Percentiles rank a stretch among this genome's conserved stretches.
These are phyloP conservation scores for Ia io DNA, from an alignment of 2,113 vertebrate species.

Conservation along the genomic window DNA sequence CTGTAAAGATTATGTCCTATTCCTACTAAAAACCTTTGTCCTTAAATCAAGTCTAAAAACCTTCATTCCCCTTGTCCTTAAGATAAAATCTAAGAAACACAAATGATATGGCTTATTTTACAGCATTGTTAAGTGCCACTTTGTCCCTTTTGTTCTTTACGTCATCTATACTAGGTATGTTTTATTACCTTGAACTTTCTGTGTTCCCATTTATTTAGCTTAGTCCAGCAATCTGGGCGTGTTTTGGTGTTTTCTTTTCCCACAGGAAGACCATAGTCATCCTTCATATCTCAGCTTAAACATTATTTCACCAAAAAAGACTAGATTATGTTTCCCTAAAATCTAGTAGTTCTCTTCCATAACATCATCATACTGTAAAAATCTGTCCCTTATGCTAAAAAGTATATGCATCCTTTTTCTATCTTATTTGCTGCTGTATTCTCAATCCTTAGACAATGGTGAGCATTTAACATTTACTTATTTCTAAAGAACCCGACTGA, in stretches of 20 bases:
- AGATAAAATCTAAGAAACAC: not conserved
- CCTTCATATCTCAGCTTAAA: not conserved
- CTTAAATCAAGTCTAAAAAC: not conserved
- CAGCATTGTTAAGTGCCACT: not conserved
- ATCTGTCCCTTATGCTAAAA: not conserved
- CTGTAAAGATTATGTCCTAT: not conserved
- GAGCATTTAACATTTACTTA: not conserved
- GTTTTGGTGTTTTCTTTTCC: not conserved
- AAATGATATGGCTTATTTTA: not conserved
- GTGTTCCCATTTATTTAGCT: not conserved
- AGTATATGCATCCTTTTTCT: not conserved
- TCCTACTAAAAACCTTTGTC: not conserved
- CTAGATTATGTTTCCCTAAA: not conserved
- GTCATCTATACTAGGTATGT: not conserved
- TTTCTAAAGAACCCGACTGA: not conserved
- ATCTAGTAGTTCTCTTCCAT: not conserved
- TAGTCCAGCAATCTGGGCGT: not conserved
- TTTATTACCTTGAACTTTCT: not conserved
- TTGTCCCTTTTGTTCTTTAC: not conserved
- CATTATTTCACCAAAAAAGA: not conserved
- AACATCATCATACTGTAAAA: not conserved
- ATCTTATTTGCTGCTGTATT: not conserved
- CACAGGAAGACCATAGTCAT: not conserved
- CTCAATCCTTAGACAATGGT: not conserved
- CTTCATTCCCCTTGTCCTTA: not conserved